These are phyloP conservation scores for Ascidia mentula DNA, from an alignment of 23 tunicate genomes.

Conservation along the genomic window DNA sequence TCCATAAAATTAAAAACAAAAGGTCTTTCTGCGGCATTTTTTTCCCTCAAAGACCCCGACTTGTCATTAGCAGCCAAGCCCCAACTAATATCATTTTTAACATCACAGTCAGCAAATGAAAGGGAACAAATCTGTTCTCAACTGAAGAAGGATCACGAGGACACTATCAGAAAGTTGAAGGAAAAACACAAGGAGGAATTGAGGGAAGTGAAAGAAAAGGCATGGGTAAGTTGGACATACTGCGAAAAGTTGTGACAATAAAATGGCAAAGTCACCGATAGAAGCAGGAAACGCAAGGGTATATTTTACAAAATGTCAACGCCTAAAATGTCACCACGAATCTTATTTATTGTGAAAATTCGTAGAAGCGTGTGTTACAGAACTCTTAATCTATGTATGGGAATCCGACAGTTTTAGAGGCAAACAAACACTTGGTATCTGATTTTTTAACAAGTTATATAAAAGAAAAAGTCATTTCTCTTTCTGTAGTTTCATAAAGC, in stretches of 20 bases:
- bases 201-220: not conserved
- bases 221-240: not conserved
- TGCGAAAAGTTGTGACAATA: not conserved
- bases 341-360: no score
- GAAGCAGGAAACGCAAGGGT: not conserved
- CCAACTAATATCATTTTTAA: not conserved
- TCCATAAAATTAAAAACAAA: not conserved
- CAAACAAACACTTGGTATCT: no score
- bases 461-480: no score
- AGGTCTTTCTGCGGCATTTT: not conserved
- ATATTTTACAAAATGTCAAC: no score
- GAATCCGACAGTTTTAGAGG: no score
- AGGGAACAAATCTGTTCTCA: not conserved
- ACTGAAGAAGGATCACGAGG: not conserved
- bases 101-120: not conserved
- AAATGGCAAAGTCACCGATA: not conserved
- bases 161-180: not conserved
- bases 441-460: no score
- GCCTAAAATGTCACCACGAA: no score
- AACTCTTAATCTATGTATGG: no score
- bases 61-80: not conserved
- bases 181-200: conserved; percentile 1
- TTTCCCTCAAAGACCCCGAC: not conserved
- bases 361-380: no score
- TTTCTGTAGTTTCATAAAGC: no score